Base-by-base conservation (phyloP, 2,888 invertebrate genomes). In the Caenorhabditis sp. region DNA sequence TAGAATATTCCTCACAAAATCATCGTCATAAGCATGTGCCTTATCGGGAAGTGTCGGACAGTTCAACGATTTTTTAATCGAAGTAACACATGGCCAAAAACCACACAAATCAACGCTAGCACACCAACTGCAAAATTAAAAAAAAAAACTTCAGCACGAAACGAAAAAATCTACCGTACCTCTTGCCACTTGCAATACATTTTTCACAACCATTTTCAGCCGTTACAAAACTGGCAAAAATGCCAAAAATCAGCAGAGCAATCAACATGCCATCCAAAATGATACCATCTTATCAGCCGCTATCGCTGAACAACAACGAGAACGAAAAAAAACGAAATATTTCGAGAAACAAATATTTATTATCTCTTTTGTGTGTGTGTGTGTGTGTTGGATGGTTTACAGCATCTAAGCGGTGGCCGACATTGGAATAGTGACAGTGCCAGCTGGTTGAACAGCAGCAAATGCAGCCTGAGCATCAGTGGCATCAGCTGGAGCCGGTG, bases 381-480 rank as follows among this genome's bases (percentile, higher is more conserved):
- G n/a, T n/a, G n/a, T n/a, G n/a, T n/a, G n/a, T n/a, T n/a, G n/a
- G n/a, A n/a, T n/a, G n/a, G n/a, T n/a, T n/a, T n/a, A n/a, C n/a
- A n/a, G n/a, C n/a, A n/a, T 43, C 17, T 17, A 43, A 10, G 43
- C 43, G 14, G 43, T 43, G 10, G 76, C 76, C 50, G 71, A 64
- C 50, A 72, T 49, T 51, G 71, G 69, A 27, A 75, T 65, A 21
- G 69, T 75, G 55, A 75, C 69, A 27, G 55, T 69, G 58, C 71
- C 75, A 49, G 66, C 59, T 17, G 68, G 68, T 12, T 57, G 60
- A n/a, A 53, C 58, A 21, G 66, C 58, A 26, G 61, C 69, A 67
- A 78, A 78, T 26, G 71, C 72, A 49, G 72, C 78, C 61, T 78
- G 76, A 21, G 78, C 61, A 58, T 76, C 76, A 51, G 71, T 62